phyloP scores from a whole-genome alignment of 2,797 vertebrate genomes.

The Phalloptychus januarius region DNA sequence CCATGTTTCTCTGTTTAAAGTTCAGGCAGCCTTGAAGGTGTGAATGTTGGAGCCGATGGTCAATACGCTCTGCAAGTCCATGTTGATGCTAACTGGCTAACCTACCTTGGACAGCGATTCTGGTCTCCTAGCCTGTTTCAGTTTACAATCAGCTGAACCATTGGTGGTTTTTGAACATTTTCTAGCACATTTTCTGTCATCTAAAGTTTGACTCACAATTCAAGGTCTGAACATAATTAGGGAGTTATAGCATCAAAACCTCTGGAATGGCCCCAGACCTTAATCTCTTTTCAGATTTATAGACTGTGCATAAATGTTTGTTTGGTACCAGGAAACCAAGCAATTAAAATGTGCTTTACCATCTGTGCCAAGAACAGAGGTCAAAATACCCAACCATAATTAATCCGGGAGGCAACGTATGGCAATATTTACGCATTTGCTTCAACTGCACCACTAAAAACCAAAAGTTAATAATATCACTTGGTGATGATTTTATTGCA shows the following conservation, averaged over 20 bases:
- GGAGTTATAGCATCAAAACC: background rate
- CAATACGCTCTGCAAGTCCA: background rate
- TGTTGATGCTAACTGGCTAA: background rate
- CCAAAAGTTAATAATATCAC: background rate
- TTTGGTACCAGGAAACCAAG: background rate
- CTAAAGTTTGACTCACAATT: background rate
- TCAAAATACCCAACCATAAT: background rate
- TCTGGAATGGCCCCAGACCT: background rate
- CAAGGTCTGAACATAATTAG: background rate
- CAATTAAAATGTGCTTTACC: background rate
- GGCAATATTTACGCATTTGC: background rate
- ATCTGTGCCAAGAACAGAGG: background rate
- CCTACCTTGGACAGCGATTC: background rate
- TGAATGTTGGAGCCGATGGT: background rate
- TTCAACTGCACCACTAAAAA: background rate
- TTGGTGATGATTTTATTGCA: background rate
- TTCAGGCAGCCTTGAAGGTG: background rate
- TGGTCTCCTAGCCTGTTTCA: background rate
- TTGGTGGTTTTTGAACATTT: background rate
- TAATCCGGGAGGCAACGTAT: background rate
- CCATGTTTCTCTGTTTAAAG: background rate
- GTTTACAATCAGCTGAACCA: background rate
- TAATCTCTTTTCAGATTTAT: background rate
- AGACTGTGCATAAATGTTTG: background rate
- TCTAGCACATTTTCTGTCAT: background rate